Conservation (phyloP, 2,888 invertebrate genomes). For the Lasioglossum oenotherae region DNA sequence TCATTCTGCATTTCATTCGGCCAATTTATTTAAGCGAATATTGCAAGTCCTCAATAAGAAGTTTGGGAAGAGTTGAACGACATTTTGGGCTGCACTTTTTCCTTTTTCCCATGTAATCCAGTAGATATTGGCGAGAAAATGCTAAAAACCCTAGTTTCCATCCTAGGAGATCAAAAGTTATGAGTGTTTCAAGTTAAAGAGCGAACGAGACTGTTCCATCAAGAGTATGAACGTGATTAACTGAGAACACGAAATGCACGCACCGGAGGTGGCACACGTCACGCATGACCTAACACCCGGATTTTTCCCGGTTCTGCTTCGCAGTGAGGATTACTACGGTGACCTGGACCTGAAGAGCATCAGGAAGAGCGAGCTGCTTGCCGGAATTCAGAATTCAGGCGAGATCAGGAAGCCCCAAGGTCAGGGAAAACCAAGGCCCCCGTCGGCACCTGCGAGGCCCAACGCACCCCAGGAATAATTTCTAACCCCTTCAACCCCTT, state of each 20-base stretch:
- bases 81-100: too few species aligned
- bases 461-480: conserved; percentile 82
- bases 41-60: too few species aligned
- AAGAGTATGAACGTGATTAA: conserved; percentile 42
- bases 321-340: conserved; percentile 98
- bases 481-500: conserved; percentile 51
- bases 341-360: conserved; percentile 97
- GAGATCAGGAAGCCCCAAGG: conserved; percentile 85
- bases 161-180: too few species aligned
- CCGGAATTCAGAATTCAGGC: conserved; percentile 90
- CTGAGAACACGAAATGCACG: conserved; percentile 42
- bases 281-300: conserved; percentile 76
- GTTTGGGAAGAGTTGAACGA: too few species aligned
- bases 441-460: conserved; percentile 80
- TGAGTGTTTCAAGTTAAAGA: too few species aligned
- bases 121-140: too few species aligned
- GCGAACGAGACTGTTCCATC: neutral
- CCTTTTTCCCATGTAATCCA: too few species aligned
- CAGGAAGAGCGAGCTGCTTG: conserved; percentile 96
- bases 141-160: too few species aligned
- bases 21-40: too few species aligned
- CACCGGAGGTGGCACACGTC: conserved; percentile 55
- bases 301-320: conserved; percentile 84
- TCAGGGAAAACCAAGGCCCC: conserved; percentile 85
- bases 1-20: neutral